These are phyloP conservation scores for Aradophagus sp. DNA, from an alignment of 1,140 invertebrate genomes.

Conservation along the genomic window DNA sequence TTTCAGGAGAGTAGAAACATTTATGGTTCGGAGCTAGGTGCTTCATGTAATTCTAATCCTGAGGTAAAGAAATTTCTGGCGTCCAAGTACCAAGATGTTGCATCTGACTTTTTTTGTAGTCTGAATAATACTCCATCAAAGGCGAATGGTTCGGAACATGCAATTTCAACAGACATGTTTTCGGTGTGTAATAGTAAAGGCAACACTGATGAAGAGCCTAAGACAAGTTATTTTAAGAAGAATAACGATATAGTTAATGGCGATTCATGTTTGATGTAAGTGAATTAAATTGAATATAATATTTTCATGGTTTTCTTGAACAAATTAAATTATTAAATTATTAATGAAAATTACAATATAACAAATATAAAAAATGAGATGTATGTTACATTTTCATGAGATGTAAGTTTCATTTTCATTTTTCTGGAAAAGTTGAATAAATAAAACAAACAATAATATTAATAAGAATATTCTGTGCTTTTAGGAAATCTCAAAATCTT, in stretches of 20 bases:
- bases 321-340: background rate
- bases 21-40: constrained; percentile 10
- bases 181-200: constrained; percentile 7
- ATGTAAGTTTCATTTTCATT: too few relatives aligned
- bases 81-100: constrained; percentile 24
- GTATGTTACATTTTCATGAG: too few relatives aligned
- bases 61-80: constrained; percentile 20
- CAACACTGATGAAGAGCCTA: constrained; percentile 21
- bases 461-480: background rate
- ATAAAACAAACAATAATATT: too few relatives aligned
- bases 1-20: constrained; percentile 1
- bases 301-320: background rate
- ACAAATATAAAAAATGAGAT: too few relatives aligned
- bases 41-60: constrained; percentile 9
- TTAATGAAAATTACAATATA: too few relatives aligned
- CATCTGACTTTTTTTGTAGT: constrained; percentile 22
- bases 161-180: constrained; percentile 24
- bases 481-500: constrained; percentile 64
- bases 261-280: constrained; percentile 58
- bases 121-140: constrained; percentile 28
- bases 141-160: constrained; percentile 5
- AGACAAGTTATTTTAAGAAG: constrained; percentile 5
- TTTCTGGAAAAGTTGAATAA: too few relatives aligned
- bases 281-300: constrained; percentile 10
- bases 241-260: constrained; percentile 44